Percentiles rank a stretch among this genome's conserved stretches.
These are phyloP conservation scores for Ovibos moschatus DNA, from an alignment of 2,113 vertebrate species.

Conservation along the genomic window DNA sequence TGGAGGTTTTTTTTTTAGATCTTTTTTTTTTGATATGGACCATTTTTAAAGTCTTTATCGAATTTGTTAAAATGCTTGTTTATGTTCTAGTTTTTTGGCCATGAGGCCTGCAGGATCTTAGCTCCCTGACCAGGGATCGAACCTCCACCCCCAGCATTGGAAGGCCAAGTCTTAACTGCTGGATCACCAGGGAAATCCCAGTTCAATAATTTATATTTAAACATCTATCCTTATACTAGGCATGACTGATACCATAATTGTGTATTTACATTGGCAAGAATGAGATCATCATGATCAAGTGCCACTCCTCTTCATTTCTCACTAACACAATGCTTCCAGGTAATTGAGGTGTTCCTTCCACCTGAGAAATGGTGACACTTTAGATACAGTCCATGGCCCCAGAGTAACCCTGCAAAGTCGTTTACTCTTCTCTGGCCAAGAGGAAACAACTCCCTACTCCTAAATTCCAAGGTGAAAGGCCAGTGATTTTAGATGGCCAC, in stretches of 20 bases:
- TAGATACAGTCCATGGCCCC: slow-evolving; percentile 20
- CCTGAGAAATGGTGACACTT: slow-evolving; percentile 19
- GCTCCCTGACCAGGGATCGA: background rate
- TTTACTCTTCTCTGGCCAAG: background rate
- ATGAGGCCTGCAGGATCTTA: background rate
- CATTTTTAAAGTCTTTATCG: background rate
- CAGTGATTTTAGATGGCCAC: slow-evolving; percentile 39
- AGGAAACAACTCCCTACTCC: slow-evolving; percentile 74
- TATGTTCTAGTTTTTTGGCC: background rate
- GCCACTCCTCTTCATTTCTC: background rate
- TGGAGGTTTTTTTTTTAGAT: background rate
- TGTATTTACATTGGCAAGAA: background rate
- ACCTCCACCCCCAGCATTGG: fast-evolving
- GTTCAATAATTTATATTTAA: slow-evolving; percentile 40
- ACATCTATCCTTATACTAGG: background rate
- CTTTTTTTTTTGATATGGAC: background rate
- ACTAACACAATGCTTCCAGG: background rate
- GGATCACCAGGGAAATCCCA: background rate
- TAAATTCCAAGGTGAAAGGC: slow-evolving; percentile 62
- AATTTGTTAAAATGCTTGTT: background rate
- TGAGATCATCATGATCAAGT: background rate
- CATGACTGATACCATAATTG: background rate
- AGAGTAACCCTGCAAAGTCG: background rate
- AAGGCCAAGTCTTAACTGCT: background rate
- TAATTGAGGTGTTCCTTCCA: slow-evolving; percentile 81